Evolutionary conservation across 2,797 vertebrate species (phyloP).

Genomic region (Tragopan temminckii): DNA sequence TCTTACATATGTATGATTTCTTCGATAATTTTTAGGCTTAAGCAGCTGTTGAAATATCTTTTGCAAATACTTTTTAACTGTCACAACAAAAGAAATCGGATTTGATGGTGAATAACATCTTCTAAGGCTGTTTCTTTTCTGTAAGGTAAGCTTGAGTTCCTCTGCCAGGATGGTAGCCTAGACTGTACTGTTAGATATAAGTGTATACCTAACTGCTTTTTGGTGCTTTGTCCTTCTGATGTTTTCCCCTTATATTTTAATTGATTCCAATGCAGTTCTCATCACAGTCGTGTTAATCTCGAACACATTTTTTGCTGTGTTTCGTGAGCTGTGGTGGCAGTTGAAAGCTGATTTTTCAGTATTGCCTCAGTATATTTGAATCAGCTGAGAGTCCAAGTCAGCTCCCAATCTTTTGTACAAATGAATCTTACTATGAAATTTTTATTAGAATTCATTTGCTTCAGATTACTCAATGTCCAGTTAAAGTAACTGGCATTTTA

Average conservation of each 20-base stretch:
- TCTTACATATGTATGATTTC: neutral
- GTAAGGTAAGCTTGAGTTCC: neutral
- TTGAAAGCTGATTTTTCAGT: neutral
- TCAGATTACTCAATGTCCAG: neutral
- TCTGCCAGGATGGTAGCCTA: neutral
- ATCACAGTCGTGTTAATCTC: neutral
- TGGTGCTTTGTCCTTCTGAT: neutral
- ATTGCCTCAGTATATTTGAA: neutral
- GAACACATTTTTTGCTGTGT: neutral
- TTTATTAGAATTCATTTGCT: neutral
- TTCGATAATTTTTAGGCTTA: neutral
- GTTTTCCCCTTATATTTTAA: neutral
- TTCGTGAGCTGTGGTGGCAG: neutral
- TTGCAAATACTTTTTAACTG: neutral
- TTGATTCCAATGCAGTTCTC: neutral
- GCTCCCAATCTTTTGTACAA: neutral
- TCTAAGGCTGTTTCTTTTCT: neutral
- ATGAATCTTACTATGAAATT: neutral
- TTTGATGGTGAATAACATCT: neutral
- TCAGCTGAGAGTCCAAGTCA: neutral
- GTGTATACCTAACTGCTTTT: neutral
- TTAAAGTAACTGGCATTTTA: conserved; percentile 40
- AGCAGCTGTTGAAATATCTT: neutral
- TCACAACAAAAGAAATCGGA: neutral
- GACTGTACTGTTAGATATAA: neutral